Base-by-base conservation (phyloP, 2,888 invertebrate genomes). In the Cistogaster globosa region DNA sequence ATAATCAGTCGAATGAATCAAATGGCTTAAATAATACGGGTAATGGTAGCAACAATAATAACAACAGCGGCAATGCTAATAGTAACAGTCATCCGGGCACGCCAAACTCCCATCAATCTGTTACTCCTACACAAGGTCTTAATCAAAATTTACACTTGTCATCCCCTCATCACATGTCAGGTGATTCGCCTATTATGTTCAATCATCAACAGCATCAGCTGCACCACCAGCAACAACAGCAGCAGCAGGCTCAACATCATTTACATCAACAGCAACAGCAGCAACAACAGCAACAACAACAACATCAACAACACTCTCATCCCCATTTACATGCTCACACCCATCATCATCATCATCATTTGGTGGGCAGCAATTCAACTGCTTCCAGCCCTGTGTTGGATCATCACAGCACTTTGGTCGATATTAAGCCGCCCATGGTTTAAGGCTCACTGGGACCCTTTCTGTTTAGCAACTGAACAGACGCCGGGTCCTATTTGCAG, bases 381-480 rank as follows among this genome's bases (percentile, higher is more conserved):
- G 93, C 94, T 89, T 93, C 94, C 90, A 93, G 94, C 93, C 93
- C 94, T 86, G 93, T 93, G 81, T 92, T 95, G 87, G 95, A 95
- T 92, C 94, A 95, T 93, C 95, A 94, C 91, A 91, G 89, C 81
- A 88, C 90, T 3, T 71, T 91, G 77, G 93, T 95, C 90, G 96
- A 96, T 91, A 95, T 96, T 88, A 96, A 96, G 93, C 96, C 96
- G 18, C 91, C 92, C 79, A 90, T 93, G 90, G 93, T 92, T 90
- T 93, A 92, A 93, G 91, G 91, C 84, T 95, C 95, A 94, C 95
- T 95, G 94, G 95, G 95, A 94, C 95, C 94, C 95, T 95, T 92
- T 88, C 89, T 92, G 88, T 92, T 92, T 87, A 90, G 91, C 87
- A 91, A 91, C 86, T 91, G 89, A 91, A 71, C 88, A 78, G 83